Evolutionary conservation across 2,113 vertebrate species (phyloP).

Genomic region (Lanius collurio): DNA sequence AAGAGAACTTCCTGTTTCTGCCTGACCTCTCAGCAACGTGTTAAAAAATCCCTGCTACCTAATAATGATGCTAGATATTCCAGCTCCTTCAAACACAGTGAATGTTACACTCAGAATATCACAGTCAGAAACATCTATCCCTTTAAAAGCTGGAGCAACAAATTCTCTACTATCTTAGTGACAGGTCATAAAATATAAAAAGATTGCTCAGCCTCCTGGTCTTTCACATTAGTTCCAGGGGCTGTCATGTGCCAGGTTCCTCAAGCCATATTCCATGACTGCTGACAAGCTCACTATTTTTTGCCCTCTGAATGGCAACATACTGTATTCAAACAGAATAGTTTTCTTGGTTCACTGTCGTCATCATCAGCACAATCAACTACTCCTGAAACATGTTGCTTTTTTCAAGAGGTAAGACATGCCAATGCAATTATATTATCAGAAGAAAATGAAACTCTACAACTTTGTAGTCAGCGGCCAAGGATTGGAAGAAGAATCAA

Average conservation of each 20-base stretch:
- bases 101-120: background rate
- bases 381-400: rapidly evolving
- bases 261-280: rapidly evolving
- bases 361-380: background rate
- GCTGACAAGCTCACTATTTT: background rate
- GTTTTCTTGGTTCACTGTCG: background rate
- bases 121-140: background rate
- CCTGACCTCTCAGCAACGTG: background rate
- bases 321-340: background rate
- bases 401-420: background rate
- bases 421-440: background rate
- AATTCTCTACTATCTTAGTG: background rate
- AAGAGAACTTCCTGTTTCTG: background rate
- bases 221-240: background rate
- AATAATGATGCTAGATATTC: background rate
- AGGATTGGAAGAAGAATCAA: background rate
- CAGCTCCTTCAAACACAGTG: background rate
- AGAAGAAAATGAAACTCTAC: background rate
- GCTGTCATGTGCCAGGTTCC: background rate
- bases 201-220: background rate
- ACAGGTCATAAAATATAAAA: background rate
- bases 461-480: background rate
- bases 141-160: background rate
- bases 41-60: background rate
- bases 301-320: background rate